Evolutionary conservation across 2,113 vertebrate genomes (phyloP), one percentile per base, ranked within the genome.

Genomic region (Dipodomys ordii): DNA sequence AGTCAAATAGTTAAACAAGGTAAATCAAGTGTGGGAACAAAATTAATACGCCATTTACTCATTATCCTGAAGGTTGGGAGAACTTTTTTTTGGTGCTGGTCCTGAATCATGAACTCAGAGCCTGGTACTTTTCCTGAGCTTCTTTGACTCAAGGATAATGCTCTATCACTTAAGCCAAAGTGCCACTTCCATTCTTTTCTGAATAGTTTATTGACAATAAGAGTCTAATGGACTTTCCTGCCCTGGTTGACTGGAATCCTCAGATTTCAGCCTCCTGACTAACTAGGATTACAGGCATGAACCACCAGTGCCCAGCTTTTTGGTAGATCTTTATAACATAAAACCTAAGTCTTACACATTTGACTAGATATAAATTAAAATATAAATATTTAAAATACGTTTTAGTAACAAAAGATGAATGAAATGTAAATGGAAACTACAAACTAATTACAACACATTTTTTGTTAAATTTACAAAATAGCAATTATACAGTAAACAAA

Each of bases 1-100:
- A 72, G 67, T 83, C 28, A 83, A 82, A 83, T 65, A 64, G 25
- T 86, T 93, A 87, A 95, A 72, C 3, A 69, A 93, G 18, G 20
- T 83, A 67, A 73, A 53, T 90, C 22, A 87, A 4, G 83, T 90
- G 44, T 22, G 67, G 65, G 12, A 79, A 76, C 71, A 78, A 78
- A 84, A 62, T 39, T 8, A 72, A 39, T 72, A 22, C 12, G 3
- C 28, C 6, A 28, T 44, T 77, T 74, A 74, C 39, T 44, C 39
- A 73, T 39, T 35, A 20, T 22, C n/a, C 35, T 87, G 83, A 80
- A 80, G 22, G 86, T 30, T 83, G 23, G 3, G 77, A 67, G 32
- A 86, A 8, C 4, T 90, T 90, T 78, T 28, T 83, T 49, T 12
- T 49, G 49, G 49, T 11, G 49, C 10, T 49, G 49, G 49, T 49